Evolutionary conservation across 2,888 invertebrate species (phyloP), one percentile per base, ranked within the genome.

Genomic region (Philopedon plagiatum): DNA sequence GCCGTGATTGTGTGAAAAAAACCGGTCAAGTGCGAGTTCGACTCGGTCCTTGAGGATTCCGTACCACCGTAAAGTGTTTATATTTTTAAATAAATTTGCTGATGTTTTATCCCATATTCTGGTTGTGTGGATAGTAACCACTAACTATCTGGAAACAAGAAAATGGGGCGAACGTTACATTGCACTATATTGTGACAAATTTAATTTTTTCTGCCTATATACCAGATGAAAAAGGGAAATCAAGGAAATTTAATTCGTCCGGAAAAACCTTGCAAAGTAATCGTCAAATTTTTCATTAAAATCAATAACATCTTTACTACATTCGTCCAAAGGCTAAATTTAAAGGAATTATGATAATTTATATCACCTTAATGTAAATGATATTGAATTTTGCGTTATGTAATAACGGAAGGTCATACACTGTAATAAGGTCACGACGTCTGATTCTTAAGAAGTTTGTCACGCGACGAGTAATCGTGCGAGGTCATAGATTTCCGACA

Each of bases 381-480:
- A 44, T 65, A 65, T 65, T 65, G 57, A 57, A 65, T 37, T 65
- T 41, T 21, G 44, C 41, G 56, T 56, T 65, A 65, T 57, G 65
- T 41, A 65, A 65, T 65, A 57, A 32, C 44, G 65, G 65, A 65
- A 65, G 65, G 57, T 57, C 65, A 56, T 44, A 32, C 32, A 62
- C 13, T 37, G 13, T 9, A 57, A 44, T 65, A 65, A 64, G 56
- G 65, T 34, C 62, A 44, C 65, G 39, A 51, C 32, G 57, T 44
- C 41, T 44, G 65, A 49, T 65, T 65, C 57, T 56, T 56, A 41
- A 56, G 65, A 44, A 41, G 41, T 29, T 65, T 56, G 65, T 65
- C 64, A 64, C 64, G 64, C 39, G 37, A 34, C 21, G 21, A 51
- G 18, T 54, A 39, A 49, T 64, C 64, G 64, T 64, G 64, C 64